A percentile compares a stretch with the other conserved stretches of the same genome.
Evolutionary conservation across 2,113 vertebrate species (phyloP).

Genomic region (Lonchura striata): DNA sequence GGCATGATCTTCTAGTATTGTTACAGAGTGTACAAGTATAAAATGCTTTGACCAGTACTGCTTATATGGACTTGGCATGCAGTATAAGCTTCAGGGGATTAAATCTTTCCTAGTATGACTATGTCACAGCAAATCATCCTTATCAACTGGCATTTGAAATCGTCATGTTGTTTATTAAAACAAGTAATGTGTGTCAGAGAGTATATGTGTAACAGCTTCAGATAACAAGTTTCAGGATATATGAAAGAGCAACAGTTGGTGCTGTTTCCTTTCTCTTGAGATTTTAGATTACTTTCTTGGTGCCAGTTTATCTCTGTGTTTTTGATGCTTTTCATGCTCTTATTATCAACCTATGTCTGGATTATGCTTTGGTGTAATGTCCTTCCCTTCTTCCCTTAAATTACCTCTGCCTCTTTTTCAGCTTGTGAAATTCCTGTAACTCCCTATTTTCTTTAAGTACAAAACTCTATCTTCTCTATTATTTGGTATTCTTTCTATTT

Average conservation of each 20-base stretch:
- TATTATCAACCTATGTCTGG: not conserved
- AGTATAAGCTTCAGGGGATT: not conserved
- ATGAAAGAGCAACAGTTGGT: not conserved
- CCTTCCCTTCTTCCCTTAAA: not conserved
- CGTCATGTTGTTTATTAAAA: conserved; percentile 9
- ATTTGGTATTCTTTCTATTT: not conserved
- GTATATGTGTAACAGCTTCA: not conserved
- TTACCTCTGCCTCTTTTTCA: not conserved
- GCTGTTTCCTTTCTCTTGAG: not conserved
- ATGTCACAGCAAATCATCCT: not conserved
- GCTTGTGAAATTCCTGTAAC: not conserved
- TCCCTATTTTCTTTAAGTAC: not conserved
- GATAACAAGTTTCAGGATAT: not conserved
- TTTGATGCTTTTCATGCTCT: not conserved
- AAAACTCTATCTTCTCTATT: not conserved
- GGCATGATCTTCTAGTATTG: not conserved
- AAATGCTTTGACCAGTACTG: not conserved
- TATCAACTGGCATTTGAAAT: not conserved
- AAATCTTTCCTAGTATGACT: not conserved
- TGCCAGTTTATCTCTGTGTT: not conserved
- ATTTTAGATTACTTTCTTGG: not conserved
- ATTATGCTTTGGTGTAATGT: not conserved
- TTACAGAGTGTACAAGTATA: not conserved
- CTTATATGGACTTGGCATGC: not conserved
- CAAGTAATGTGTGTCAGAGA: not conserved